These are phyloP conservation scores for Oriolus oriolus DNA, from an alignment of 2,113 vertebrate genomes.

Conservation along the genomic window DNA sequence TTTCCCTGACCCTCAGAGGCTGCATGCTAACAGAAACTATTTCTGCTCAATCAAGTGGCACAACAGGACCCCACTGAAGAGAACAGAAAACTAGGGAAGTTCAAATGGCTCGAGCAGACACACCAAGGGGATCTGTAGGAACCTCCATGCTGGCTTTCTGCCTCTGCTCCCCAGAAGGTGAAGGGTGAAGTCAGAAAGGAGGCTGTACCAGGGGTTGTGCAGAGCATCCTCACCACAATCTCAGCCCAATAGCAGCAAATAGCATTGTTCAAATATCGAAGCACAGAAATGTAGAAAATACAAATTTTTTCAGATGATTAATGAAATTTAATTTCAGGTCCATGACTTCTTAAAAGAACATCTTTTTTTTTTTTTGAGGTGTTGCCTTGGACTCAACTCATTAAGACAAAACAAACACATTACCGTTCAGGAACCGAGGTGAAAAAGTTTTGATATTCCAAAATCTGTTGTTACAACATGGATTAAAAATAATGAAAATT, in stretches of 20 bases:
- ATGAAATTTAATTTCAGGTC: not conserved
- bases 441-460: not conserved
- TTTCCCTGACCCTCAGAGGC: not conserved
- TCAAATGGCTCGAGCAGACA: not conserved
- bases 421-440: not conserved
- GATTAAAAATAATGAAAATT: not conserved
- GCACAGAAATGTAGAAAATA: not conserved
- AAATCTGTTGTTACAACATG: not conserved
- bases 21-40: not conserved
- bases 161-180: not conserved
- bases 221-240: not conserved
- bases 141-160: rapidly evolving
- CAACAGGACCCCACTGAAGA: not conserved
- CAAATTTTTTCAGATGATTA: not conserved
- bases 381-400: not conserved
- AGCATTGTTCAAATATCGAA: not conserved
- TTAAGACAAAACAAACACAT: not conserved
- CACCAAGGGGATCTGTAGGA: rapidly evolving
- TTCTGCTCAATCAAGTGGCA: not conserved
- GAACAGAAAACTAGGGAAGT: not conserved
- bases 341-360: not conserved
- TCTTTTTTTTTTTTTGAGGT: not conserved
- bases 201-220: rapidly evolving
- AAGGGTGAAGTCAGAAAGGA: not conserved
- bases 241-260: rapidly evolving